Base-by-base conservation (phyloP, 23 tunicate species). In the Pegea sp. region DNA sequence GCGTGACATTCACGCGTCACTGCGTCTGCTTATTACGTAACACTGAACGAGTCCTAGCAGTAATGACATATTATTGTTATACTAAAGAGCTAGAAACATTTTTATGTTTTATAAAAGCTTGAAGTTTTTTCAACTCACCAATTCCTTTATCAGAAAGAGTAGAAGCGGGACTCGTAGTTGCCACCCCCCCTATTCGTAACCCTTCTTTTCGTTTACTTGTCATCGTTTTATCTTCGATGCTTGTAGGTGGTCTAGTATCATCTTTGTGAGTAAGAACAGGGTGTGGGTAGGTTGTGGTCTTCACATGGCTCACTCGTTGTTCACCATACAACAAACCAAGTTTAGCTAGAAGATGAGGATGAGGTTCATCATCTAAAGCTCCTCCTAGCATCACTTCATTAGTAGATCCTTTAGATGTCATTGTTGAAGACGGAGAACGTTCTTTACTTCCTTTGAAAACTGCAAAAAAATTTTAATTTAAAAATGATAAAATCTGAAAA, bases 61-160 rank as follows among this genome's bases (percentile, higher is more conserved):
- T 42, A n/a, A 0, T 18, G n/a, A 42, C n/a, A 42, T 42, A 19
- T 42, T 0, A 0, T 0, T 18, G 19, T 42, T 42, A 42, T n/a
- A n/a, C n/a, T n/a, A 27, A 24, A 44, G 43, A 29, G 23, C 6
- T 38, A 49, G 19, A 33, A 6, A 16, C 24, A 7, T 21, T 18
- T 59, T 5, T 59, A 18, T 22, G 11, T 23, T 0, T 1, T 24
- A 6, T 8, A 59, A 43, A 59, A 42, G 28, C 0, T 23, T 16
- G 8, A 51, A 52, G 22, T 13, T 22, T 56, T 11, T 26, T 6
- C 7, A 24, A 49, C 55, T 71, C n/a, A 84, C 95, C 95, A 42
- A 84, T 84, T 58, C 95, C 95, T 63, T 84, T 84, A 34, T 84
- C 95, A 44, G 84, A 73, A 5, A 84, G 58, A 4, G 95, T 84